Percentiles rank a stretch among this genome's conserved stretches.
phyloP scores from a whole-genome alignment of 2,113 vertebrate genomes.

The Etia nguti region DNA sequence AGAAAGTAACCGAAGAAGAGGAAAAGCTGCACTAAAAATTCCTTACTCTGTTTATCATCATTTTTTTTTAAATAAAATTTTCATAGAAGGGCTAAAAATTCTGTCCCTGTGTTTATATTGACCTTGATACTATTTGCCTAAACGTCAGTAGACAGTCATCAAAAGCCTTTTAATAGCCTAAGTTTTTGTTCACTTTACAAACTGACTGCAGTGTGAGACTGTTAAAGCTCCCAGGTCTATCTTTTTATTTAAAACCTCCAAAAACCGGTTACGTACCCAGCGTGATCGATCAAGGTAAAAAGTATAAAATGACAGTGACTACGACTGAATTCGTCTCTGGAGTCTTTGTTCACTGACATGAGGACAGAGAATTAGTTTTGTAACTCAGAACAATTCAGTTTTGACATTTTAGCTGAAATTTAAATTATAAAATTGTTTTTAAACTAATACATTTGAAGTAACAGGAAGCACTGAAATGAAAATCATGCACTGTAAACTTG shows the following conservation, averaged over 20 bases:
- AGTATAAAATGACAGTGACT: not conserved
- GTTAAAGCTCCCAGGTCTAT: not conserved
- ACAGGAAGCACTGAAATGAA: not conserved
- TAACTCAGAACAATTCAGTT: not conserved
- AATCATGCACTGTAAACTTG: not conserved
- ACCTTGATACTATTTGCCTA: not conserved
- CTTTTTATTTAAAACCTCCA: not conserved
- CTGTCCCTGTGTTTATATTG: not conserved
- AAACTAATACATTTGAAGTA: not conserved
- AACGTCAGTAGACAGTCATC: not conserved
- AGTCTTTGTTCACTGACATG: not conserved
- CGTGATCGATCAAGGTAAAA: not conserved
- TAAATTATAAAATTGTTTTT: not conserved
- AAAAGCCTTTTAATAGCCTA: not conserved
- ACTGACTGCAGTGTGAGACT: not conserved
- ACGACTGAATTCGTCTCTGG: not conserved
- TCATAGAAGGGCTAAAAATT: not conserved
- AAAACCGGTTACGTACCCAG: not conserved
- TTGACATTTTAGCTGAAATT: not conserved
- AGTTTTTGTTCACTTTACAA: not conserved
- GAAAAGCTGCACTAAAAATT: not conserved
- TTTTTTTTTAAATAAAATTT: not conserved
- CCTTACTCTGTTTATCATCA: not conserved
- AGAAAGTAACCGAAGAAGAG: not conserved
- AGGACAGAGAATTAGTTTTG: not conserved